Conservation (phyloP, 1,140 invertebrate species). For the Dinothrombium tinctorium region DNA sequence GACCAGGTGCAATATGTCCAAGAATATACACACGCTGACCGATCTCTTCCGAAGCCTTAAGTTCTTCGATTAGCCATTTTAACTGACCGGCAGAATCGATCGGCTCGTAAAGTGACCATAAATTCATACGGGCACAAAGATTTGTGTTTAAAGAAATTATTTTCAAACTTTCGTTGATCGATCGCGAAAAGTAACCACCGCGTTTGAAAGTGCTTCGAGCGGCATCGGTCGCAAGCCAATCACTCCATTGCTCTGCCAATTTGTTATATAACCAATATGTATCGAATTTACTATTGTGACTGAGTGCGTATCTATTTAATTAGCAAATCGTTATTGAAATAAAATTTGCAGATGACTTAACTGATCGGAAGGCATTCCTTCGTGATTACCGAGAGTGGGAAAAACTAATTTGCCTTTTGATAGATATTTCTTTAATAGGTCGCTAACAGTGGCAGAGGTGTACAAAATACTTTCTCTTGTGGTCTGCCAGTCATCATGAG, state of each 20-base stretch:
- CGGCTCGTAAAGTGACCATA: conserved; percentile 8
- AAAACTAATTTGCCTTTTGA: too few species aligned
- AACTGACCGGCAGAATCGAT: conserved; percentile 10
- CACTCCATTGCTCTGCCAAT: conserved; percentile 5
- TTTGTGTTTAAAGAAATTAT: conserved; percentile 11
- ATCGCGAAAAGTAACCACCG: conserved; percentile 9
- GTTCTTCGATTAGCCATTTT: conserved; percentile 8
- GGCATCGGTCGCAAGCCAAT: conserved; percentile 8
- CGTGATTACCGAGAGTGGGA: too few species aligned
- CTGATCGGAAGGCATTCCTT: conserved; percentile 81
- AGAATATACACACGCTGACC: conserved; percentile 8
- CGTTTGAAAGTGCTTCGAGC: conserved; percentile 6
- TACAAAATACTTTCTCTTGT: too few species aligned
- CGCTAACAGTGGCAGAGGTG: too few species aligned
- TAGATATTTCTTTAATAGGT: too few species aligned
- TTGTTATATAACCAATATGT: conserved; percentile 8
- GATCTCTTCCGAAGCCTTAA: conserved; percentile 3
- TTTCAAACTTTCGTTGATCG: conserved; percentile 1
- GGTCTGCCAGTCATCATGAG: too few species aligned
- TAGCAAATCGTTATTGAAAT: too few species aligned
- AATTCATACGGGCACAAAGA: background rate
- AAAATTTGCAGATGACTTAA: conserved; percentile 31
- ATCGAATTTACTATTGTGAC: too few species aligned
- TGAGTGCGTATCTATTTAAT: too few species aligned
- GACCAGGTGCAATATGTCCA: conserved; percentile 7